These are phyloP conservation scores for Eupithecia dodoneata DNA, from an alignment of 2,888 invertebrate genomes.

Conservation along the genomic window DNA sequence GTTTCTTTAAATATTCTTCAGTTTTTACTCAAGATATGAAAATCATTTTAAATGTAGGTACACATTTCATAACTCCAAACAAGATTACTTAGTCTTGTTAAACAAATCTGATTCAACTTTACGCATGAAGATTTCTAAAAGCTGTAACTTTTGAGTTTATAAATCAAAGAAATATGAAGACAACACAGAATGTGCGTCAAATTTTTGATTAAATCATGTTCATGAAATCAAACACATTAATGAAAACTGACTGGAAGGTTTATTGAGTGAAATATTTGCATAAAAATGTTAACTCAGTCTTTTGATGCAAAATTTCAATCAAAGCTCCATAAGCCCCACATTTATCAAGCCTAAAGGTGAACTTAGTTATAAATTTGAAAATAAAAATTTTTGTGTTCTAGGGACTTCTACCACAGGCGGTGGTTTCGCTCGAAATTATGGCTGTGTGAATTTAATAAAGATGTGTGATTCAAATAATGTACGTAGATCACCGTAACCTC, in stretches of 20 bases:
- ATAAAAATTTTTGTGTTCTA: neutral
- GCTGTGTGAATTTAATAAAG: neutral
- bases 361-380: neutral
- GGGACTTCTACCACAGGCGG: no score
- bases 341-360: neutral
- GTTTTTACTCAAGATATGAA: slow-evolving; percentile 11
- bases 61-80: slow-evolving; percentile 22
- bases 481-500: no score
- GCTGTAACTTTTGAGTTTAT: slow-evolving; percentile 36
- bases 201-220: slow-evolving; percentile 2
- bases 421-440: neutral
- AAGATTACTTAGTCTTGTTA: slow-evolving; percentile 21
- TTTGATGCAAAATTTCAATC: slow-evolving; percentile 1
- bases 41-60: slow-evolving; percentile 17
- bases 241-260: neutral
- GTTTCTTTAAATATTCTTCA: neutral
- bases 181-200: slow-evolving; percentile 8
- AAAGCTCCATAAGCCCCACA: neutral
- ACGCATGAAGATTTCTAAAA: slow-evolving; percentile 37
- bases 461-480: neutral
- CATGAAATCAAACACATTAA: neutral
- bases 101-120: slow-evolving; percentile 37
- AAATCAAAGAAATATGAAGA: slow-evolving; percentile 24
- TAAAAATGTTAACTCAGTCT: neutral
- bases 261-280: slow-evolving; percentile 5